Percentiles rank a stretch among this genome's conserved stretches.
Evolutionary conservation across 2,888 invertebrate species (phyloP).

Genomic region (Drosophila prolongata): DNA sequence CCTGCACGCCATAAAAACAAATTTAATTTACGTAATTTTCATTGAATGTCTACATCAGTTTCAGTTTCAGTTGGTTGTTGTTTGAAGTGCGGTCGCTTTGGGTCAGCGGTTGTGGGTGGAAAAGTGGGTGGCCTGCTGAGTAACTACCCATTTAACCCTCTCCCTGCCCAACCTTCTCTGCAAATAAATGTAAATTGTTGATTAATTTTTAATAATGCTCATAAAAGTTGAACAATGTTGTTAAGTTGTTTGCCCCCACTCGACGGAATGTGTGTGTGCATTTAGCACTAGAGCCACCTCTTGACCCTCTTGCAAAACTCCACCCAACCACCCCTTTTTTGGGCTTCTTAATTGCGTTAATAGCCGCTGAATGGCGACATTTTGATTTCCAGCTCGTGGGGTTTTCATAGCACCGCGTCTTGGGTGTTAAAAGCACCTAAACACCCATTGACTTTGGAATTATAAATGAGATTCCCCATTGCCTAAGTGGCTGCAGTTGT

Average conservation of each 20-base stretch:
- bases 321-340: constrained; percentile 12
- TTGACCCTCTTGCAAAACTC: constrained; percentile 16
- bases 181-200: constrained; percentile 71
- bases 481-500: constrained; percentile 1
- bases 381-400: constrained; percentile 49
- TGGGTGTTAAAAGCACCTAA: neutral
- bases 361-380: constrained; percentile 59
- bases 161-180: neutral
- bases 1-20: constrained; percentile 76
- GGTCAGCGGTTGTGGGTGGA: constrained; percentile 29
- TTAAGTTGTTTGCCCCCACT: constrained; percentile 18
- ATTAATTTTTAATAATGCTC: constrained; percentile 78
- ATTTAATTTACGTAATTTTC: constrained; percentile 80
- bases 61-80: constrained; percentile 56
- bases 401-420: neutral
- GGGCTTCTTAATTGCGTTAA: constrained; percentile 65
- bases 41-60: constrained; percentile 80
- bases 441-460: neutral
- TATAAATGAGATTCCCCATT: neutral
- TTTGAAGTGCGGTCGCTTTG: constrained; percentile 55
- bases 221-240: constrained; percentile 63
- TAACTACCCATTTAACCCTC: constrained; percentile 35
- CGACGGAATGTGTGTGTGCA: neutral
- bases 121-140: constrained; percentile 6
- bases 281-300: constrained; percentile 24